phyloP scores from a whole-genome alignment of 2,888 invertebrate genomes.

The Lordiphosa andalusiaca region DNA sequence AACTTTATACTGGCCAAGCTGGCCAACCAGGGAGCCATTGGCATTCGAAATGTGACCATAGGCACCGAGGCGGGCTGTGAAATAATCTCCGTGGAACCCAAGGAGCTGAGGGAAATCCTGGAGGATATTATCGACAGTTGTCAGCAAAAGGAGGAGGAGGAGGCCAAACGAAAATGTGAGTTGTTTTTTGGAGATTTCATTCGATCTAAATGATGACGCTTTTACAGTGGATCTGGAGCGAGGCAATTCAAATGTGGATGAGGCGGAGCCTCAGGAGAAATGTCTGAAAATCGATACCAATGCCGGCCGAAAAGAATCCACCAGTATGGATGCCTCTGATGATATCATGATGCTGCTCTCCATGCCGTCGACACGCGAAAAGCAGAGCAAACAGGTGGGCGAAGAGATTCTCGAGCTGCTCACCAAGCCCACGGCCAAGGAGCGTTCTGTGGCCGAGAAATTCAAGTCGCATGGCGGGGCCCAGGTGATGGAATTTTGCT shows the following conservation, averaged over 20 bases:
- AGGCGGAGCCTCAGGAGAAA: slow-evolving; percentile 61
- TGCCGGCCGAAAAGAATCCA: slow-evolving; percentile 64
- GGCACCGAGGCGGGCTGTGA: slow-evolving; percentile 79
- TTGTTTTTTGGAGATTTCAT: slow-evolving; percentile 21
- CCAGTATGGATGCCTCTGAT: slow-evolving; percentile 82
- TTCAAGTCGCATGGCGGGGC: slow-evolving; percentile 97
- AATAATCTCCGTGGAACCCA: slow-evolving; percentile 78
- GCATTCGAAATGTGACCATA: slow-evolving; percentile 79
- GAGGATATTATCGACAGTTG: slow-evolving; percentile 79
- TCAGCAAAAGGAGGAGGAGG: slow-evolving; percentile 77
- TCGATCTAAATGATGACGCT: fast-evolving
- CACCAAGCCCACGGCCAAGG: slow-evolving; percentile 97
- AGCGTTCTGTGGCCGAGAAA: slow-evolving; percentile 95
- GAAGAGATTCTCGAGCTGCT: slow-evolving; percentile 96
- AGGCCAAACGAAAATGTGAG: slow-evolving; percentile 81
- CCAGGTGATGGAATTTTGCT: slow-evolving; percentile 97
- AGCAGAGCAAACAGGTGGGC: slow-evolving; percentile 95
- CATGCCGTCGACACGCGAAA: slow-evolving; percentile 93
- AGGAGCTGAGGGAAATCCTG: slow-evolving; percentile 73
- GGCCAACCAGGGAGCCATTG: slow-evolving; percentile 83
- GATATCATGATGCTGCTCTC: slow-evolving; percentile 84
- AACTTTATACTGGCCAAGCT: slow-evolving; percentile 89
- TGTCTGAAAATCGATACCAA: slow-evolving; percentile 62
- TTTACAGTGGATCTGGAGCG: slow-evolving; percentile 47
- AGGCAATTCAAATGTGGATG: slow-evolving; percentile 48